These are phyloP conservation scores for Hormiphora californensis DNA, from an alignment of 37 sponge, comb jelly and placozoan genomes.

Conservation along the genomic window DNA sequence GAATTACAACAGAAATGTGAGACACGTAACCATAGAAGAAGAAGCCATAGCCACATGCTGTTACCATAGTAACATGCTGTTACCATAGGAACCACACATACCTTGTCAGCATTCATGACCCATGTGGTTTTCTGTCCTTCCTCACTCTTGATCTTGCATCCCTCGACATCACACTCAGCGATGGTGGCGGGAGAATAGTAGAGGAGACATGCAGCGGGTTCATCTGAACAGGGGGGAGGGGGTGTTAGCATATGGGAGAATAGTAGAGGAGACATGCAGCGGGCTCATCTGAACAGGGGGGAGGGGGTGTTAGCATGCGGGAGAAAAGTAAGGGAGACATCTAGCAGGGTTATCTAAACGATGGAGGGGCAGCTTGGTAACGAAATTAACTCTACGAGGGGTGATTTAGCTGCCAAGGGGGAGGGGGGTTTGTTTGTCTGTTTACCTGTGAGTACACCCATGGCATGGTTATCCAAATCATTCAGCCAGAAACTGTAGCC, in stretches of 20 bases:
- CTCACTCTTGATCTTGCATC: neutral
- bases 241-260: too few species aligned
- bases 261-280: neutral
- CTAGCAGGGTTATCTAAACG: neutral
- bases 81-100: too few species aligned
- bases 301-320: too few species aligned
- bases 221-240: too few species aligned
- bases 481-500: neutral
- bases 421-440: neutral
- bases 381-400: too few species aligned
- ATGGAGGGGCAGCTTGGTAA: too few species aligned
- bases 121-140: constrained; percentile 4
- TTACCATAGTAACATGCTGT: too few species aligned
- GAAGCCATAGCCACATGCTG: neutral
- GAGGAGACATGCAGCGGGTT: neutral
- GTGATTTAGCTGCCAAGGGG: neutral
- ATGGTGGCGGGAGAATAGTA: neutral
- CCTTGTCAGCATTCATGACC: neutral
- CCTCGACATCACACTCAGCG: constrained; percentile 34
- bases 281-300: constrained; percentile 11
- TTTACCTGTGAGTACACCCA: neutral
- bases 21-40: neutral
- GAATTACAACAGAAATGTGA: neutral
- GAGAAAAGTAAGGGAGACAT: neutral
- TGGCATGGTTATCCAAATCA: neutral